phyloP scores from a whole-genome alignment of 1,140 invertebrate species.

The Hermetia illucens region DNA sequence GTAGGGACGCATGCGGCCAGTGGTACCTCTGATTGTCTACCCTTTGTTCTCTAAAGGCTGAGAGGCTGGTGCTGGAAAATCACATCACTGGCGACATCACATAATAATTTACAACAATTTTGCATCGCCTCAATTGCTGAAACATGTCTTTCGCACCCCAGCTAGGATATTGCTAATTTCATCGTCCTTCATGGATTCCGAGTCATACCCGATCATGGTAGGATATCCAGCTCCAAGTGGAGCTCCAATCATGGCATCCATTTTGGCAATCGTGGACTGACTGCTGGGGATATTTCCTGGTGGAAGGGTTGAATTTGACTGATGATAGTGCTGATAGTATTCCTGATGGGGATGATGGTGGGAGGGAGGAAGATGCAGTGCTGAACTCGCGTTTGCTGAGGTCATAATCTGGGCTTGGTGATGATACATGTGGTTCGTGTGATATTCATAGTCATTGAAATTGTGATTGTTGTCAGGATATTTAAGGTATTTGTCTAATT shows the following conservation, averaged over 20 bases:
- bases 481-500: constrained; percentile 52
- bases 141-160: constrained; percentile 71
- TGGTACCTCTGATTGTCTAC: no score
- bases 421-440: constrained; percentile 34
- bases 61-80: no score
- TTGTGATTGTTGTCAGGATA: constrained; percentile 36
- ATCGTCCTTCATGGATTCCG: constrained; percentile 51
- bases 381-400: constrained; percentile 12
- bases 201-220: constrained; percentile 9
- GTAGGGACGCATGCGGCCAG: no score
- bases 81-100: no score
- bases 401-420: constrained; percentile 12
- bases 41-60: no score
- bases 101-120: no score
- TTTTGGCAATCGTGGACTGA: constrained; percentile 17
- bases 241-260: constrained; percentile 9
- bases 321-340: constrained; percentile 5
- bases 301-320: neutral
- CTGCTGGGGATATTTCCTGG: constrained; percentile 20
- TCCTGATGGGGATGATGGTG: constrained; percentile 4
- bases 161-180: constrained; percentile 76
- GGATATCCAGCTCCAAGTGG: constrained; percentile 8
- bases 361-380: constrained; percentile 31
- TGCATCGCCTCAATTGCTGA: constrained; percentile 73
- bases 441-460: constrained; percentile 37